Base-by-base conservation (phyloP, 2,888 invertebrate genomes). In the Mythimna lalbum region DNA sequence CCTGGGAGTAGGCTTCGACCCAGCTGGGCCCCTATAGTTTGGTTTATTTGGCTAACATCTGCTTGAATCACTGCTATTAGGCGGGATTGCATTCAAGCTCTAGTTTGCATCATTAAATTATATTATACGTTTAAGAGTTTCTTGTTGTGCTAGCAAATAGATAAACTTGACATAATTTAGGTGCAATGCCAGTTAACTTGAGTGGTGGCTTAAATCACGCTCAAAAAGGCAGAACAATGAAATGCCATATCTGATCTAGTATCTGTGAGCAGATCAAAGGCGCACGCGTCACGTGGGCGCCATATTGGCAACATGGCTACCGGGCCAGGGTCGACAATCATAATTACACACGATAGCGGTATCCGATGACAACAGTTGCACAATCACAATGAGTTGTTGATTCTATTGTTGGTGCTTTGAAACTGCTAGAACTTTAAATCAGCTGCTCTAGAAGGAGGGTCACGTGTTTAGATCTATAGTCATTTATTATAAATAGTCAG, bases 281-380 rank as follows among this genome's bases (percentile, higher is more conserved):
- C 74, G 72, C 78, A 78, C 76, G 78, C 80, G 82, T 83, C 76
- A 74, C 76, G 87, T 86, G 78, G 88, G 86, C 88, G 70, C 89
- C 88, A 87, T 88, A 78, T 86, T 87, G 86, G 77, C 84, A 89
- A 88, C 77, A 87, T 87, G 87, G 90, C 89, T 82, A 77, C 85
- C 83, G 85, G 86, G 89, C 86, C 90, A 91, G 87, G 90, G 90
- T 83, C 88, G 76, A 74, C 85, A 83, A 84, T 87, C 86, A 86
- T 87, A 86, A 86, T 87, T 82, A 84, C 87, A 88, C 71, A 85
- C 82, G 78, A 75, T 81, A 78, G 81, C 64, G 79, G 70, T 89
- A 84, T 88, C 87, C 86, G 87, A 87, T 88, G 89, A 85, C 89
- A 89, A 85, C 84, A 71, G 73, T 86, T 85, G 82, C 86, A 83